Percentiles rank a stretch among this genome's conserved stretches.
phyloP scores from a whole-genome alignment of 2,113 vertebrate genomes.

The Tragelaphus scriptus region DNA sequence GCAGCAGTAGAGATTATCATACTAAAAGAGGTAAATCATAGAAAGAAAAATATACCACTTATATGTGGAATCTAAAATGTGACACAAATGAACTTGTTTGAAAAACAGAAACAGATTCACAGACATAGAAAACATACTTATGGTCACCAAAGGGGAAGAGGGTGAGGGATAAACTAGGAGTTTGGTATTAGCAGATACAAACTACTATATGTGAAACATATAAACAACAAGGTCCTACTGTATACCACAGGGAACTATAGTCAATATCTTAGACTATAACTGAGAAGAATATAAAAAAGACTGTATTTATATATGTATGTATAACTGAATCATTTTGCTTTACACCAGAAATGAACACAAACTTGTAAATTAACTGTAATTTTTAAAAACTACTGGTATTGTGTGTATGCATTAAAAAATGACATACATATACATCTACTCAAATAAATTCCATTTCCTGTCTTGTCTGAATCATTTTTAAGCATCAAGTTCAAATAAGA shows the following conservation, averaged over 20 bases:
- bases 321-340: neutral
- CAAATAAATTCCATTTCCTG: neutral
- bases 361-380: neutral
- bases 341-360: neutral
- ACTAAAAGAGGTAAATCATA: neutral
- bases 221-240: neutral
- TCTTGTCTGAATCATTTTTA: neutral
- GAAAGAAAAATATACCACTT: neutral
- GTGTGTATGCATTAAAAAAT: neutral
- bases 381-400: neutral
- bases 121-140: neutral
- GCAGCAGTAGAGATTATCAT: neutral
- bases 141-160: neutral
- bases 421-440: neutral
- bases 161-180: neutral
- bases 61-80: neutral
- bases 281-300: neutral
- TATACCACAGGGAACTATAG: neutral
- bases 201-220: neutral
- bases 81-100: neutral
- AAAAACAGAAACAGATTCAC: neutral
- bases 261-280: neutral
- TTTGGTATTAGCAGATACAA: neutral
- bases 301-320: neutral
- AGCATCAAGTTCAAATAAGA: conserved; percentile 7